phyloP scores from a whole-genome alignment of 2,888 invertebrate genomes.

The Stenodera caucasica region DNA sequence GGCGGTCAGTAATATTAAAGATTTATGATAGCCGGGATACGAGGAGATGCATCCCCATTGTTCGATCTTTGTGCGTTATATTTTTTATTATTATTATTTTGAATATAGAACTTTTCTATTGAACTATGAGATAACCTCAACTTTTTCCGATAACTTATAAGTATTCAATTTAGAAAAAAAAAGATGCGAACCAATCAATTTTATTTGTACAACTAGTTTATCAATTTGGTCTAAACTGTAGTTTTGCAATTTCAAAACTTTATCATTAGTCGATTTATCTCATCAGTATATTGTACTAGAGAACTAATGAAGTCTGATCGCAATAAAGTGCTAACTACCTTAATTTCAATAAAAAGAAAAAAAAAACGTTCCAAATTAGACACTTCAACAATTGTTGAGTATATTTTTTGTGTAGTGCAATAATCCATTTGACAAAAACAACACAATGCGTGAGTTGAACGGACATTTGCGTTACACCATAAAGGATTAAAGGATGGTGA shows the following conservation, averaged over 20 bases:
- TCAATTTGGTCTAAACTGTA: neutral
- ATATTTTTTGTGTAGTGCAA: slow-evolving; percentile 25
- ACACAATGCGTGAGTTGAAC: slow-evolving; percentile 11
- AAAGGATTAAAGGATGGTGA: slow-evolving; percentile 2
- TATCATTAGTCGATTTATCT: too few relatives aligned
- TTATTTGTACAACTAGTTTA: neutral
- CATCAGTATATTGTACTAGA: too few relatives aligned
- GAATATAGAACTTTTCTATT: neutral
- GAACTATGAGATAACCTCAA: neutral
- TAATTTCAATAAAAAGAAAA: too few relatives aligned
- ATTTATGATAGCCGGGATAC: slow-evolving; percentile 1
- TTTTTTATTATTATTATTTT: neutral
- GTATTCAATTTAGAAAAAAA: neutral
- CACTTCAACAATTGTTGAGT: too few relatives aligned
- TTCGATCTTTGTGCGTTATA: neutral
- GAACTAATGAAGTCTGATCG: too few relatives aligned
- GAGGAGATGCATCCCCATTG: neutral
- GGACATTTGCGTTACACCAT: neutral
- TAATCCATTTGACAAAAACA: slow-evolving; percentile 33
- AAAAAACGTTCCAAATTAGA: too few relatives aligned
- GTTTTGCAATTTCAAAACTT: too few relatives aligned
- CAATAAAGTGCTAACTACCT: too few relatives aligned
- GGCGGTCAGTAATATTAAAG: slow-evolving; percentile 7
- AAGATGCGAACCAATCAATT: too few relatives aligned
- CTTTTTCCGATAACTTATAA: neutral